A percentile compares a stretch with the other conserved stretches of the same genome.
These are phyloP conservation scores for Acanthosepion pharaonis DNA, from an alignment of 2,888 invertebrate genomes.

Conservation along the genomic window DNA sequence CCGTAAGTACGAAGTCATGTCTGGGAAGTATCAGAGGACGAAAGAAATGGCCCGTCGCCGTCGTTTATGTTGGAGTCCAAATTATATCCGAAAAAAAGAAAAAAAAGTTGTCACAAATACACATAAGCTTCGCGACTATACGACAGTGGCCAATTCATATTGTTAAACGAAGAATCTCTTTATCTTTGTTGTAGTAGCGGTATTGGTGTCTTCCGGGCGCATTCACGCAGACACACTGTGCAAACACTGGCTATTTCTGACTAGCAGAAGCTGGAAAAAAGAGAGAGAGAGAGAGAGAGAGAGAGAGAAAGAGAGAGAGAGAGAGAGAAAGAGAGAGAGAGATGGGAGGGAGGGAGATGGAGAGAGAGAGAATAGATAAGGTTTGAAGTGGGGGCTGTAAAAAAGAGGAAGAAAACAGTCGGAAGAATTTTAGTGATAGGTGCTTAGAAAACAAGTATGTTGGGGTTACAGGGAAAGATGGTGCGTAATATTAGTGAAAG, in stretches of 20 bases:
- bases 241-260: conserved; percentile 24
- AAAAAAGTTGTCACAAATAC: not conserved
- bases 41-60: not conserved
- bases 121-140: not conserved
- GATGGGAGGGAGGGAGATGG: not conserved
- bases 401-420: too few relatives aligned
- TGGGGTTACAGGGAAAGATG: not conserved
- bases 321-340: too few relatives aligned
- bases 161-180: not conserved
- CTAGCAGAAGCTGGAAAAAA: not conserved
- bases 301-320: not conserved
- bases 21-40: conserved; percentile 13
- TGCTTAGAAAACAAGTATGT: not conserved
- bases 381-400: too few relatives aligned
- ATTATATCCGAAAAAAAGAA: not conserved
- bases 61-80: not conserved
- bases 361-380: not conserved
- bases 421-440: not conserved
- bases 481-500: not conserved
- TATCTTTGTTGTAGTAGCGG: not conserved
- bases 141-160: conserved; percentile 17
- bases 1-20: conserved; percentile 16
- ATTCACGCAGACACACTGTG: not conserved
- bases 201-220: not conserved
- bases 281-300: not conserved